Evolutionary conservation across 2,113 vertebrate species (phyloP).

Genomic region (Hylia prasina): DNA sequence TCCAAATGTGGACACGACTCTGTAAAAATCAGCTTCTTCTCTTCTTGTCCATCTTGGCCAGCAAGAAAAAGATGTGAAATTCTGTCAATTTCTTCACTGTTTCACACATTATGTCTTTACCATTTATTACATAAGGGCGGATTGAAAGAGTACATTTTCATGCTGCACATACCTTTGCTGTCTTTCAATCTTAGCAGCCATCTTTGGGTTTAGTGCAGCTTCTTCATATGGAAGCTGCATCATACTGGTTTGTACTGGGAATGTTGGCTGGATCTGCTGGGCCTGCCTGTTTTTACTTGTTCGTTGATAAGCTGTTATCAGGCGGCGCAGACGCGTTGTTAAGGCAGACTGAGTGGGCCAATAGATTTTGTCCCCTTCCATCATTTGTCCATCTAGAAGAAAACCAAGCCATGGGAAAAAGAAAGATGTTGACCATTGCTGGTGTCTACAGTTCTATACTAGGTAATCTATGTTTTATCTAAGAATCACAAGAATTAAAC

Average conservation of each 20-base stretch:
- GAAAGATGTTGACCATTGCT: not conserved
- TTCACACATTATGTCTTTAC: not conserved
- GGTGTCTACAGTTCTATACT: not conserved
- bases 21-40: slow-evolving; percentile 97
- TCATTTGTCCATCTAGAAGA: slow-evolving; percentile 76
- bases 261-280: slow-evolving; percentile 84
- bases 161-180: slow-evolving; percentile 84
- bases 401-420: not conserved
- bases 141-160: not conserved
- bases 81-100: not conserved
- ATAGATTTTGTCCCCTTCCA: slow-evolving; percentile 83
- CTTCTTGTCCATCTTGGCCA: slow-evolving; percentile 90
- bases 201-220: slow-evolving; percentile 88
- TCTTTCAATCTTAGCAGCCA: slow-evolving; percentile 96
- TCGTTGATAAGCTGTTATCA: slow-evolving; percentile 95
- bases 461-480: not conserved
- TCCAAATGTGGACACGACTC: slow-evolving; percentile 96
- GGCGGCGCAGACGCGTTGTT: slow-evolving; percentile 91
- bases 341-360: slow-evolving; percentile 94
- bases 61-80: not conserved
- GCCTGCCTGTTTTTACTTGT: slow-evolving; percentile 92
- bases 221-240: slow-evolving; percentile 82
- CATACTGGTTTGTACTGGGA: slow-evolving; percentile 77
- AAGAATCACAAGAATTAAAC: not conserved
- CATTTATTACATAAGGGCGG: accelerated